Conservation (phyloP, 2,888 invertebrate species). For the Cerastoderma edule region DNA sequence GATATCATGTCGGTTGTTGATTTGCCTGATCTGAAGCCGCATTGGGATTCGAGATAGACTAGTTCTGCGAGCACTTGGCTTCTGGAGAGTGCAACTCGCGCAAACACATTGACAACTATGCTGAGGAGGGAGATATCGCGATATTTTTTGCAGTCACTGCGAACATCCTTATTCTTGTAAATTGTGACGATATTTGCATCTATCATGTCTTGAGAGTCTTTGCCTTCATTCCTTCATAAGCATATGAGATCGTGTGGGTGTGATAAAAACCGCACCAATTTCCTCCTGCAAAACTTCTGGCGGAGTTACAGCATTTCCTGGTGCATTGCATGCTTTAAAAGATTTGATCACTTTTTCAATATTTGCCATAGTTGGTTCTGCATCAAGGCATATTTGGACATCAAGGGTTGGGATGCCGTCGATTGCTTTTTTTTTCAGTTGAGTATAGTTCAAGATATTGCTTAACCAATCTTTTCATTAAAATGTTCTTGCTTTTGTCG, state of each 20-base stretch:
- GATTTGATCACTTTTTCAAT: slow-evolving; percentile 1
- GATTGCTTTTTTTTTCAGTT: neutral
- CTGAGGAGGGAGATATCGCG: slow-evolving; percentile 55
- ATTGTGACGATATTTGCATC: slow-evolving; percentile 41
- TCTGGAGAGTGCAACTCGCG: slow-evolving; percentile 6
- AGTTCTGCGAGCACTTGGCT: slow-evolving; percentile 43
- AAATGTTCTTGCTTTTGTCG: neutral
- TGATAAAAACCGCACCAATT: neutral
- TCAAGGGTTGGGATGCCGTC: neutral
- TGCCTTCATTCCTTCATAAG: slow-evolving; percentile 1
- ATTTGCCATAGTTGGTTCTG: slow-evolving; percentile 1
- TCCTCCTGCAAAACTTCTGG: neutral
- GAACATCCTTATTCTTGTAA: slow-evolving; percentile 54
- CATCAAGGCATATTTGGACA: no score
- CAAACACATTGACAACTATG: slow-evolving; percentile 40
- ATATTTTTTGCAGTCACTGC: slow-evolving; percentile 58
- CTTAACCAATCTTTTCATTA: neutral
- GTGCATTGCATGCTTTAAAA: neutral
- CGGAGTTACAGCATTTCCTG: slow-evolving; percentile 6
- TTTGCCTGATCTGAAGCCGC: no score
- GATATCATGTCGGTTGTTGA: no score
- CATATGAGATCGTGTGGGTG: neutral
- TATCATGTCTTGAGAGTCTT: slow-evolving; percentile 45
- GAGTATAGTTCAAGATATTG: slow-evolving; percentile 11
- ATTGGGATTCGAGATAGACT: slow-evolving; percentile 45